Evolutionary conservation across 2,797 vertebrate genomes (phyloP), one percentile per base, ranked within the genome.

Genomic region (Centroberyx gerrardi): DNA sequence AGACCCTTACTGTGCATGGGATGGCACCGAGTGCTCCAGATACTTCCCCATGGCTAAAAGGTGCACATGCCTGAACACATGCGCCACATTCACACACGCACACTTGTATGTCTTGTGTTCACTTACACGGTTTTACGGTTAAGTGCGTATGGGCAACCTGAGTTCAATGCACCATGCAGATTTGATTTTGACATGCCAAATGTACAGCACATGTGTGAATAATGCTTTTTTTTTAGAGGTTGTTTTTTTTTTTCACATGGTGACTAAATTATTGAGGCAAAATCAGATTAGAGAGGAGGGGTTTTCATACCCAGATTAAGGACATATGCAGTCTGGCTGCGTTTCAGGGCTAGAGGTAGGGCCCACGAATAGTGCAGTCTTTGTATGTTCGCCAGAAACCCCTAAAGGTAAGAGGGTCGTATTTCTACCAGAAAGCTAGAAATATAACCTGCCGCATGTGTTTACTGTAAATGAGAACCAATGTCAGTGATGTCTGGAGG

Each of bases 1-100:
- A 75, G 98, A 99, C 89, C 98, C 98, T 14, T 99, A 99, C 89
- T 99, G 98, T 54, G 98, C 98, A 80, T 99, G 98, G 98, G 98
- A 99, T 15, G 98, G 98, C 62, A 94, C 96, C 0, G 96, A 98
- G 28, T 99, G 98, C 87, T 99, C 98, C 48, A 96, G 98, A 92
- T 99, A 99, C 89, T 99, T 99, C 77, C 98, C 98, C 65, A 97
- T 97, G 81, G 96, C 98, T 42, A 99, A 99, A 88, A 98, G 98
- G 98, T 99, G 86, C 38, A 51, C 36, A 76, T 12, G 31, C 48
- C 42, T 28, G 13, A 46, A 44, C 33, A 22, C 31, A 9, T 14
- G 14, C 22, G 38, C 31, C 4, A 62, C 62, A 62, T 64, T 68
- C 15, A 53, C 56, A 56, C 53, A 44, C 18, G 1, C 3, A 42